These are phyloP conservation scores for Antheraea yamamai DNA, from an alignment of 2,888 invertebrate species.

Conservation along the genomic window DNA sequence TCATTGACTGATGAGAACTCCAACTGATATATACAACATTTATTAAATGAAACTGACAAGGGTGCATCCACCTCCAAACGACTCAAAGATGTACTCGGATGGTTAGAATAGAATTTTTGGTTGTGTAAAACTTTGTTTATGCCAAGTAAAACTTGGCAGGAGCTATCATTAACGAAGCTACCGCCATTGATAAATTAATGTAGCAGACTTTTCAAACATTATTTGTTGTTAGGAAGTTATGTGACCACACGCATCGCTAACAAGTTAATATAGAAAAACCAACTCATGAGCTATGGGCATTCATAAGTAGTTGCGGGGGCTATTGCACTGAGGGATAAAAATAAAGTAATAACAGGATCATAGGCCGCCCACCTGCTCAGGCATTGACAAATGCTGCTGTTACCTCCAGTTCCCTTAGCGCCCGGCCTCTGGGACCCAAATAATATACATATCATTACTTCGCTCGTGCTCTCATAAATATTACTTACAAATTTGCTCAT, in stretches of 20 bases:
- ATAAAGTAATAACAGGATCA: slow-evolving; percentile 68
- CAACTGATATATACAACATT: slow-evolving; percentile 65
- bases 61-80: slow-evolving; percentile 32
- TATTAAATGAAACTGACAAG: slow-evolving; percentile 59
- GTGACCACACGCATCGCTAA: slow-evolving; percentile 44
- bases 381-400: slow-evolving; percentile 74
- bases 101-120: not conserved
- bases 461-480: slow-evolving; percentile 71
- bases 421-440: slow-evolving; percentile 60
- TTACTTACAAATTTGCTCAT: slow-evolving; percentile 70
- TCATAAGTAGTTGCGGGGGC: slow-evolving; percentile 50
- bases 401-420: slow-evolving; percentile 52
- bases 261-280: slow-evolving; percentile 35
- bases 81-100: not conserved
- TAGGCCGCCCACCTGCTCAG: slow-evolving; percentile 68
- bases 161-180: not conserved
- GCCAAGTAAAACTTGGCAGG: not conserved
- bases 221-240: slow-evolving; percentile 25
- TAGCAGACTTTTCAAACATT: no score
- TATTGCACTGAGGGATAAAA: slow-evolving; percentile 67
- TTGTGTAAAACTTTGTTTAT: not conserved
- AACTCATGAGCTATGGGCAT: slow-evolving; percentile 36
- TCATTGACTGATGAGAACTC: slow-evolving; percentile 75
- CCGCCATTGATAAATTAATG: not conserved
- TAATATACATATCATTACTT: slow-evolving; percentile 78